Percentiles rank a stretch among this genome's conserved stretches.
These are phyloP conservation scores for Pavo muticus DNA, from an alignment of 2,113 vertebrate species.

Conservation along the genomic window DNA sequence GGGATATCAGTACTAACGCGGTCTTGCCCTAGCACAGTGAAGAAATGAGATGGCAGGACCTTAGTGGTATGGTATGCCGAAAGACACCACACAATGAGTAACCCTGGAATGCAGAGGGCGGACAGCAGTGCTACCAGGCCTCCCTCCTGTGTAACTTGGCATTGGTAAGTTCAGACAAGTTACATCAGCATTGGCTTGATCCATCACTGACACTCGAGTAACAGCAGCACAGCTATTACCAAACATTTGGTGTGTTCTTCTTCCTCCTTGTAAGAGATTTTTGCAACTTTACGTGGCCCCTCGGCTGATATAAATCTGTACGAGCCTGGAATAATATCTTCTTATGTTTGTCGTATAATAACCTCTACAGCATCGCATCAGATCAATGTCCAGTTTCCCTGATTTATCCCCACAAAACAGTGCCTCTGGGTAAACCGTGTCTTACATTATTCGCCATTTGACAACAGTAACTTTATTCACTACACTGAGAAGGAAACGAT, in stretches of 20 bases:
- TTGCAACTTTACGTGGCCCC: not conserved
- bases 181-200: not conserved
- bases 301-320: not conserved
- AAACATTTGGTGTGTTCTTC: not conserved
- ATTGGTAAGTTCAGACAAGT: not conserved
- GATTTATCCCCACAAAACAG: not conserved
- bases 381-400: not conserved
- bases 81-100: not conserved
- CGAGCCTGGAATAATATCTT: not conserved
- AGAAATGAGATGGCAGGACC: not conserved
- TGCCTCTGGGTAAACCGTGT: not conserved
- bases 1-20: not conserved
- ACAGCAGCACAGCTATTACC: not conserved
- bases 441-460: not conserved
- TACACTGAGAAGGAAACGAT: not conserved
- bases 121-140: not conserved
- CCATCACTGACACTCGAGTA: not conserved
- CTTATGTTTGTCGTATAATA: slow-evolving; percentile 16
- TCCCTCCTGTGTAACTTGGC: not conserved
- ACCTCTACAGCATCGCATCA: not conserved
- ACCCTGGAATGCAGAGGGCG: not conserved
- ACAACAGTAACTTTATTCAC: not conserved
- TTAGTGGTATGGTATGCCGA: fast-evolving
- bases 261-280: not conserved
- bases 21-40: not conserved